Evolutionary conservation across 2,113 vertebrate species (phyloP).

Genomic region (Ursus arctos): DNA sequence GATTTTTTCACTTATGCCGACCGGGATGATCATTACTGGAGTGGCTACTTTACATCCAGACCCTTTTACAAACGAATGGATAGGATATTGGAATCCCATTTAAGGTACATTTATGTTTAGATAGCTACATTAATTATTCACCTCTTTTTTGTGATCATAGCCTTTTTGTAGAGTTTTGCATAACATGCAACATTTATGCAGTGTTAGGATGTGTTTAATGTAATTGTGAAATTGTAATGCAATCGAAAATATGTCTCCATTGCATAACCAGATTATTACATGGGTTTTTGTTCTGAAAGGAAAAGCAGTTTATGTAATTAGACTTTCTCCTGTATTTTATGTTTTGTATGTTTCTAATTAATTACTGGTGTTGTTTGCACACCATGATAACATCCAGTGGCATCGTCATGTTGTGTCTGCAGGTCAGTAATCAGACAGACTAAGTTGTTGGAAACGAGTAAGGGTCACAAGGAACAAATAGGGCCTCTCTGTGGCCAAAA

Average conservation of each 20-base stretch:
- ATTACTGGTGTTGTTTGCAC: neutral
- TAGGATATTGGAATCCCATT: constrained; percentile 91
- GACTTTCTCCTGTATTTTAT: neutral
- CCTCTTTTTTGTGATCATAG: neutral
- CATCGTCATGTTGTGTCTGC: neutral
- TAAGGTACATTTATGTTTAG: constrained; percentile 87
- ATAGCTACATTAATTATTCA: neutral
- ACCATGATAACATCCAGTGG: neutral
- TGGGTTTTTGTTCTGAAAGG: constrained; percentile 28
- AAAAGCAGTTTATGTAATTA: constrained; percentile 15
- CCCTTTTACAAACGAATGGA: constrained; percentile 96
- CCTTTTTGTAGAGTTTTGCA: neutral
- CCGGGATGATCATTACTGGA: constrained; percentile 97
- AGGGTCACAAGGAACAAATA: neutral
- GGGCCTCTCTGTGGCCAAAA: neutral
- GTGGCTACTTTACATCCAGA: constrained; percentile 96
- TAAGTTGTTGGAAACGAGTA: neutral
- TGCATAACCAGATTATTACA: constrained; percentile 26
- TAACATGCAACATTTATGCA: neutral
- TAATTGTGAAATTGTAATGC: constrained; percentile 24
- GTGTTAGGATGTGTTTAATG: neutral
- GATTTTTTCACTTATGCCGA: constrained; percentile 98
- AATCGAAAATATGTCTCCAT: neutral
- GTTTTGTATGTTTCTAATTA: constrained; percentile 36
- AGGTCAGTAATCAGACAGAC: neutral